Base-by-base conservation (phyloP, 2,113 vertebrate species). In the Tragulus kanchil region DNA sequence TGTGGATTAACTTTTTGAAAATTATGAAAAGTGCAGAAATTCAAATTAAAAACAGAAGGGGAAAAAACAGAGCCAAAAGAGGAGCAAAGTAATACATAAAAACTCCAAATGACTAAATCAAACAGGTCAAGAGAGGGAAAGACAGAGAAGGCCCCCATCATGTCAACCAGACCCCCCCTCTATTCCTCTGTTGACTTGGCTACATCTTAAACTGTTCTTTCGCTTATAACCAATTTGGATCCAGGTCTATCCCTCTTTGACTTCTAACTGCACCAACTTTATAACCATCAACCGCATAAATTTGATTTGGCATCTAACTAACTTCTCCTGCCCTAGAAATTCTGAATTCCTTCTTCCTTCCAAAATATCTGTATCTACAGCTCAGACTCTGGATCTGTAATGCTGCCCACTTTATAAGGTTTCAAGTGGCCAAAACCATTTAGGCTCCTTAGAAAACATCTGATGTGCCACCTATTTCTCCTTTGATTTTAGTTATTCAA, bases 21-120 rank as follows among this genome's bases (percentile, higher is more conserved):
- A 95, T 94, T 97, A 88, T 97, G 89, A 58, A 92, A 96, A 96
- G 77, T 93, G 14, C 69, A 95, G 45, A 97, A 96, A 96, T 89
- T 19, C 92, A 97, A 94, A 98, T 95, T 94, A 14, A 95, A 97
- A 97, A 90, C 96, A 96, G 91, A 96, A 94, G 96, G 87, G 31
- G 5, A 16, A 65, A 81, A 94, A 93, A 87, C 2, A 82, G n/a
- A 96, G 95, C 97, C 95, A 94, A 96, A 96, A 96, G 82, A 94
- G 94, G 86, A 97, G 97, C 89, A 91, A 64, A 7, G 11, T 54
- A 91, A 64, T 50, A 93, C 73, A 93, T 85, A 90, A 87, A 97
- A 85, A 15, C 82, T 95, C 85, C 85, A 83, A 93, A 88, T 78
- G 82, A 94, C 42, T 58, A 94, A 95, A 93, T 83, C 50, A 95